phyloP scores from a whole-genome alignment of 2,797 vertebrate species.

The Neosilurus hyrtlii region DNA sequence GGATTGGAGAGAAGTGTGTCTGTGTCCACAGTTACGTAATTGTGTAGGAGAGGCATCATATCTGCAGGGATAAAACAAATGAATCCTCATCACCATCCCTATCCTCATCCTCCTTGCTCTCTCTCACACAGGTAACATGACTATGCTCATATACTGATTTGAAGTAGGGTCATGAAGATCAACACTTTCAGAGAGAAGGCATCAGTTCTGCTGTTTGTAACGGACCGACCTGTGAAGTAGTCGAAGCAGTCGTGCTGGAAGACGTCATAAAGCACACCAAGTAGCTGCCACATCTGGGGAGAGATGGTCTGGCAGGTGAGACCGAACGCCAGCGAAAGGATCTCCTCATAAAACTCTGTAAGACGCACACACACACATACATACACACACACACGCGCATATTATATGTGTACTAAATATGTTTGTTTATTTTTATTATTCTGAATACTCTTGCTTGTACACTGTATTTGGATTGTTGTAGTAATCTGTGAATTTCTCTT shows the following conservation, averaged over 20 bases:
- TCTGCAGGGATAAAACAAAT: constrained; percentile 72
- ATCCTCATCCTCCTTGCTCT: background rate
- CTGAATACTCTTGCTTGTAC: background rate
- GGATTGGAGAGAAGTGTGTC: constrained; percentile 88
- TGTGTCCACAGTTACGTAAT: constrained; percentile 95
- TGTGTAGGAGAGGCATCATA: constrained; percentile 98
- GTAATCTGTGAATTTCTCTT: background rate
- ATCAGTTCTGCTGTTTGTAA: background rate
- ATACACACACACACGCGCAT: background rate
- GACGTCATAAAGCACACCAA: constrained; percentile 88
- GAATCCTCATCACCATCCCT: background rate
- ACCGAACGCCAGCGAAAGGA: constrained; percentile 90
- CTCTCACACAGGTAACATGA: background rate
- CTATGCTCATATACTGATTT: background rate
- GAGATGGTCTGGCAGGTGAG: constrained; percentile 93
- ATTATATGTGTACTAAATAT: background rate
- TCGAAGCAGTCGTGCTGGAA: constrained; percentile 96
- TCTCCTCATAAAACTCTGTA: constrained; percentile 96
- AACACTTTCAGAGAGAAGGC: background rate
- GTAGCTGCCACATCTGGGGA: constrained; percentile 96
- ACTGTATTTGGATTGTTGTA: background rate
- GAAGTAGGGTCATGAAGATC: background rate
- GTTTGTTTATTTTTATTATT: background rate
- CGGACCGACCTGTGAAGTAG: constrained; percentile 87
- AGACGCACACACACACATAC: background rate